Evolutionary conservation across 2,797 vertebrate genomes (phyloP).

Genomic region (Mormyrops attenuatus): DNA sequence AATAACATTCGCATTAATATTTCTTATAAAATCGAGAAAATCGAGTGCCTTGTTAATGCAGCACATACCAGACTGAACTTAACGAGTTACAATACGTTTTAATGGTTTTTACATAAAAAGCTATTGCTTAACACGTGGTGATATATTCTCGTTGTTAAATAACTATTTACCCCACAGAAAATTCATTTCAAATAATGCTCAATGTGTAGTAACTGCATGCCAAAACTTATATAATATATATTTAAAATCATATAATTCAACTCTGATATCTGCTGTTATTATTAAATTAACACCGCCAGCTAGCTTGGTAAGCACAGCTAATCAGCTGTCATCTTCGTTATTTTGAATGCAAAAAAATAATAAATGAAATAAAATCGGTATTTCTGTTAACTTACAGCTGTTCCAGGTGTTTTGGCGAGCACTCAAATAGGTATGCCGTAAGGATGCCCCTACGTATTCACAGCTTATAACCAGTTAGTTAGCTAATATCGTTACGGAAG

Average conservation of each 20-base stretch:
- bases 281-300: neutral
- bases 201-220: neutral
- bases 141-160: neutral
- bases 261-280: neutral
- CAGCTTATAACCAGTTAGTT: neutral
- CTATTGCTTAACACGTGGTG: neutral
- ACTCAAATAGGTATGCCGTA: neutral
- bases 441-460: neutral
- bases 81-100: neutral
- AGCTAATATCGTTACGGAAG: neutral
- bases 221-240: neutral
- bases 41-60: neutral
- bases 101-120: neutral
- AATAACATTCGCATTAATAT: neutral
- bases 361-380: neutral
- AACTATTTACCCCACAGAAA: neutral
- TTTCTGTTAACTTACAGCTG: conserved; percentile 17
- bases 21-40: neutral
- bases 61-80: neutral
- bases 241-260: neutral
- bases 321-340: neutral
- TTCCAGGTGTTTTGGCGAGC: neutral
- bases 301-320: conserved; percentile 6
- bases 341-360: neutral
- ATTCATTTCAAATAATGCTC: neutral